Conservation (phyloP, 1,140 invertebrate genomes). For the Scylla paramamosain region DNA sequence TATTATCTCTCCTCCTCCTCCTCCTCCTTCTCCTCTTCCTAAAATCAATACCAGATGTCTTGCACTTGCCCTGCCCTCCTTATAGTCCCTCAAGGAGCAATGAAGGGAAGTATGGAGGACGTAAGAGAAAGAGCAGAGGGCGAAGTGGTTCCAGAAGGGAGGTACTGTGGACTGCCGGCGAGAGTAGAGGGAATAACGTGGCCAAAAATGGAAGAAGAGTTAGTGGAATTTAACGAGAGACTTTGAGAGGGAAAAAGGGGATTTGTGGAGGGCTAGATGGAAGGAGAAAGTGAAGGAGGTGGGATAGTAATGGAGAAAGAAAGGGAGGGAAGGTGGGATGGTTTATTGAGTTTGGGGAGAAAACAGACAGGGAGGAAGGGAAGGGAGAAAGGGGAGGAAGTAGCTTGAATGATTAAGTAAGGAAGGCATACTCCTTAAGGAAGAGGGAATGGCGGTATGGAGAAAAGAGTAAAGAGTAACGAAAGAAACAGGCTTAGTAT, state of each 20-base stretch:
- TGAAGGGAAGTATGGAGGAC: neutral
- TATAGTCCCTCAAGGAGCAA: neutral
- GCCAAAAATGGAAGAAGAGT: neutral
- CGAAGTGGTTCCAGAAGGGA: neutral
- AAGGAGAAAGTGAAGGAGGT: neutral
- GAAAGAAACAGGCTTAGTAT: no score
- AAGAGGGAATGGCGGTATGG: no score
- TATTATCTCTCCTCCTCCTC: neutral
- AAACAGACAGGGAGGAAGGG: neutral
- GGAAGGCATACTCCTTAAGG: neutral
- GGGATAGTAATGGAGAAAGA: neutral
- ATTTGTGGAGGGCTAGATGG: neutral
- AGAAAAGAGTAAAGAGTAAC: no score
- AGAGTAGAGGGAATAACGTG: neutral
- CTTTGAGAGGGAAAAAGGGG: neutral
- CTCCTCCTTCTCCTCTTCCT: neutral
- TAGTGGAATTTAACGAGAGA: conserved; percentile 1
- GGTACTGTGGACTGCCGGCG: neutral
- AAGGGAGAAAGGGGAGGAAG: neutral
- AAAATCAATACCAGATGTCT: neutral
- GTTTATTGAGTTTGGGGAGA: neutral
- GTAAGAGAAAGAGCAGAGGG: neutral
- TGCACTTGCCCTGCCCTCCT: neutral
- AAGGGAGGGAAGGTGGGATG: conserved; percentile 22
- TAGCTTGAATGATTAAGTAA: neutral